A percentile compares a stretch with the other conserved stretches of the same genome.
phyloP scores from a whole-genome alignment of 2,797 vertebrate genomes.

The Lagorchestes hirsutus region DNA sequence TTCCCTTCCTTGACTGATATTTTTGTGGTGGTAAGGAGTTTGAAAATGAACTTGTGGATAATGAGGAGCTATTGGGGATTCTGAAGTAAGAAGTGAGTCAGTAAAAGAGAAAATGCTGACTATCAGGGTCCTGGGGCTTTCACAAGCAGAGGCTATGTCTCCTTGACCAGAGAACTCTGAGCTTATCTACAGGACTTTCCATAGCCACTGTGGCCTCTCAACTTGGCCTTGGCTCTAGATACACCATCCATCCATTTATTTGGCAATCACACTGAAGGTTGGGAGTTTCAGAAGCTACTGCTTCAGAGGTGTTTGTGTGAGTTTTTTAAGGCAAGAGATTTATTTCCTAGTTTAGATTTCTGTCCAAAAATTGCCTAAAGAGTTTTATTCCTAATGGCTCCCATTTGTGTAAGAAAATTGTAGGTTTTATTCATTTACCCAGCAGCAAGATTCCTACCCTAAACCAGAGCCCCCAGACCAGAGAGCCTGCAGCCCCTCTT shows the following conservation, averaged over 20 bases:
- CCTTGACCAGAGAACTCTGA: not conserved
- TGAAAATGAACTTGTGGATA: not conserved
- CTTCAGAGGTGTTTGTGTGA: not conserved
- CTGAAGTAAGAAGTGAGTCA: not conserved
- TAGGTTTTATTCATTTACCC: not conserved
- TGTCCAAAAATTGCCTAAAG: not conserved
- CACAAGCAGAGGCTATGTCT: not conserved
- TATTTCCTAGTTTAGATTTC: not conserved
- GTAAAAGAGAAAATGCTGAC: not conserved
- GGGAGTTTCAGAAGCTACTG: not conserved
- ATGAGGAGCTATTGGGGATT: not conserved
- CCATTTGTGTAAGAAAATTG: not conserved
- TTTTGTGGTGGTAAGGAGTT: not conserved
- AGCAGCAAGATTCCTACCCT: not conserved
- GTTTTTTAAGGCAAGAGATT: slow-evolving; percentile 1
- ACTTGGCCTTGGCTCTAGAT: not conserved
- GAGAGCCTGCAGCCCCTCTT: not conserved
- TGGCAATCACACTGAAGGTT: not conserved
- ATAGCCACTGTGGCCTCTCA: not conserved
- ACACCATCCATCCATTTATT: not conserved
- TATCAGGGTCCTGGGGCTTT: not conserved
- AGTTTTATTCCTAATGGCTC: not conserved
- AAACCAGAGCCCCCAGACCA: not conserved
- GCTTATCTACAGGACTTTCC: not conserved
- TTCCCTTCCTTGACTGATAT: not conserved